Percentiles rank a stretch among this genome's conserved stretches.
phyloP scores from a whole-genome alignment of 2,113 vertebrate genomes.

The Callipepla squamata region DNA sequence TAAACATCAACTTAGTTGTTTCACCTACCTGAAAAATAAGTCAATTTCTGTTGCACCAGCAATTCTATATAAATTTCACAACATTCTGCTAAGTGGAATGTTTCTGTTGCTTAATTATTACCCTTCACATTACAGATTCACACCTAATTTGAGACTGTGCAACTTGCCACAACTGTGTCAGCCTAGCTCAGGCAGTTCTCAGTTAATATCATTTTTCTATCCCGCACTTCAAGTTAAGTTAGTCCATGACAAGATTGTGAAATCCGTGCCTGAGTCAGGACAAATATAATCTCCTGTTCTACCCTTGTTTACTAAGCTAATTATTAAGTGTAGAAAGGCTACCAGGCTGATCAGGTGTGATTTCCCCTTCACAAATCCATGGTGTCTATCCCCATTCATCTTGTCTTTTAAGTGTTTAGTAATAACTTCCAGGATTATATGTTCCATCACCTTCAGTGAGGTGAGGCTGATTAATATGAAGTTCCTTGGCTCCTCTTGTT shows the following conservation, averaged over 20 bases:
- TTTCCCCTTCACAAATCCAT: background rate
- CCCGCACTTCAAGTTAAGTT: background rate
- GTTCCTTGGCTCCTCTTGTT: background rate
- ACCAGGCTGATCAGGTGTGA: background rate
- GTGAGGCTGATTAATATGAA: background rate
- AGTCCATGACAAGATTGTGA: background rate
- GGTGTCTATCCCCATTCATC: background rate
- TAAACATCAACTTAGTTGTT: fast-evolving
- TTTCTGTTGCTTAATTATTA: background rate
- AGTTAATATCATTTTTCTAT: background rate
- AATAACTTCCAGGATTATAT: background rate
- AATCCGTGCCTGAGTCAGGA: background rate
- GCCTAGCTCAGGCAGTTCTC: background rate
- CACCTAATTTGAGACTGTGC: background rate
- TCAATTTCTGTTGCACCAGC: background rate
- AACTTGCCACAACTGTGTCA: background rate
- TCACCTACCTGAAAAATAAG: background rate
- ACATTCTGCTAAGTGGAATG: background rate
- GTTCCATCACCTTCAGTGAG: background rate
- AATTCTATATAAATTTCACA: background rate
- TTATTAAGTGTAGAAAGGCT: background rate
- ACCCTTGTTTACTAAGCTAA: background rate
- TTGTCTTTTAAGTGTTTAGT: background rate
- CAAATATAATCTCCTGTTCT: background rate
- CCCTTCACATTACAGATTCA: background rate